Evolutionary conservation across 2,888 invertebrate species (phyloP).

Genomic region (Drosophila hamatofila): DNA sequence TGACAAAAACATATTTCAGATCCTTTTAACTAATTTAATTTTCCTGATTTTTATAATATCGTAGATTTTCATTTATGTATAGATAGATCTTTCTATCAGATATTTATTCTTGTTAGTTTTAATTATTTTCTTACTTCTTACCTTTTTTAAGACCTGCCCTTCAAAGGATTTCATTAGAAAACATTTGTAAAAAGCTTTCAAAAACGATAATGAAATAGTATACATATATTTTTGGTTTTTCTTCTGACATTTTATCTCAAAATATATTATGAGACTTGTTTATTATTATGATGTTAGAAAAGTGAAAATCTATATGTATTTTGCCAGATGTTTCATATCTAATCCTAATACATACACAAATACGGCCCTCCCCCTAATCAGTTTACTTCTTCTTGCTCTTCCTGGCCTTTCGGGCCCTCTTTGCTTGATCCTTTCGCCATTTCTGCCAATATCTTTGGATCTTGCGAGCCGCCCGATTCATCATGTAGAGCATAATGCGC

Average conservation of each 20-base stretch:
- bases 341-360: neutral
- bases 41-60: too few relatives aligned
- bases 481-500: slow-evolving; percentile 82
- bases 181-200: too few relatives aligned
- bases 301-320: neutral
- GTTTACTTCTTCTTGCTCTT: slow-evolving; percentile 39
- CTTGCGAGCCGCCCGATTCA: slow-evolving; percentile 83
- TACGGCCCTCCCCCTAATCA: too few relatives aligned
- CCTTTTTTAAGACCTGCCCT: too few relatives aligned
- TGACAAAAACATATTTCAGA: too few relatives aligned
- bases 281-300: slow-evolving; percentile 5
- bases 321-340: neutral
- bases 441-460: slow-evolving; percentile 82
- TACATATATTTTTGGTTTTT: neutral
- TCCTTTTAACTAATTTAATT: too few relatives aligned
- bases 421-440: slow-evolving; percentile 65
- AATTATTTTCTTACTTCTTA: too few relatives aligned
- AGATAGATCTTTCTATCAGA: too few relatives aligned
- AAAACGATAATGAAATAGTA: too few relatives aligned
- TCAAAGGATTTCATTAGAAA: too few relatives aligned
- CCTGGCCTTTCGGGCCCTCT: slow-evolving; percentile 42
- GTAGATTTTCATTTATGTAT: too few relatives aligned
- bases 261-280: neutral
- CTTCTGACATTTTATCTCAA: neutral
- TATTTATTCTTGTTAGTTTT: too few relatives aligned